Base-by-base conservation (phyloP, 2,113 vertebrate genomes). In the Sinocyclocheilus anophthalmus region DNA sequence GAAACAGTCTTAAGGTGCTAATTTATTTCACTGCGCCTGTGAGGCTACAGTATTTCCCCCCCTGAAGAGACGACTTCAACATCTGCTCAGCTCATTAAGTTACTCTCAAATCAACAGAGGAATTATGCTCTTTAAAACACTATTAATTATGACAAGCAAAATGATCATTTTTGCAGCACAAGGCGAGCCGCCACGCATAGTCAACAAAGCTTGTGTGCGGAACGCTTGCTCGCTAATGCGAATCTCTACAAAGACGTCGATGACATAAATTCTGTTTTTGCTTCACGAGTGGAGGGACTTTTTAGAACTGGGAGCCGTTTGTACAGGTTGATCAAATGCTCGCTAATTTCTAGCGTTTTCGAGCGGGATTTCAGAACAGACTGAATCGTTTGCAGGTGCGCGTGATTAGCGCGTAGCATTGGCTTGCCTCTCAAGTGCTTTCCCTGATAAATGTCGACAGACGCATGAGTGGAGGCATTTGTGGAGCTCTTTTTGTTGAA, bases 331-430 rank as follows among this genome's bases (percentile, higher is more conserved):
- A 85, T 87, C 85, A 89, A 89, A 89, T 85, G 88, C 86, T 82
- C 59, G 10, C 85, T 89, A 84, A 89, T 89, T 89, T 89, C 16
- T 53, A 42, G 57, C n/a, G 11, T 59, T 67, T 86, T 79, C 11
- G 63, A 87, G 76, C 78, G 42, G 76, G 82, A 87, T 89, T 85
- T 89, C 83, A 61, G 85, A 89, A 89, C 85, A 87, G 78, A 86
- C 87, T 89, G 85, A 89, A 88, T 87, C 80, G 89, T 85, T 78
- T 84, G 88, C 90, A 91, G 90, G 90, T 91, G 89, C 86, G 88
- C 89, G 86, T 84, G 87, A 91, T 90, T 89, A 85, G 85, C 39
- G 65, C 45, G 39, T 61, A 39, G 48, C 79, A 80, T 83, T 86
- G 86, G 72, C 77, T 10, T 61, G 55, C 50, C 65, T 65, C 85